A percentile compares a stretch with the other conserved stretches of the same genome.
Conservation (phyloP, 2,888 invertebrate species). For the Amaurobius ferox region DNA sequence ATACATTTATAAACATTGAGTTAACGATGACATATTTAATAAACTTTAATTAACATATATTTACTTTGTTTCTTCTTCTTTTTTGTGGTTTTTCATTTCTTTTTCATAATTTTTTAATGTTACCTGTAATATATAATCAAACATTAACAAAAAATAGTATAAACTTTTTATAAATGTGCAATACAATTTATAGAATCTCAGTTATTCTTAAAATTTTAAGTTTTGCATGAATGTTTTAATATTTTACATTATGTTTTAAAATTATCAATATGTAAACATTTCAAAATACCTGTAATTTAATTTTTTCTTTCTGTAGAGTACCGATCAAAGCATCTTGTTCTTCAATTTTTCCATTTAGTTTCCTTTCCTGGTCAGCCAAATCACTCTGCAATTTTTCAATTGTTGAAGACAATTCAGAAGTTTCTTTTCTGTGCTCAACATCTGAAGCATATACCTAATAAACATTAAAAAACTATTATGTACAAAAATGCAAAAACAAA, state of each 20-base stretch:
- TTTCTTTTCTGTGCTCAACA: slow-evolving; percentile 30
- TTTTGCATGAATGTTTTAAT: no score
- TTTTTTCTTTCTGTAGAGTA: slow-evolving; percentile 78
- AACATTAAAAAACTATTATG: no score
- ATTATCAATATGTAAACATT: background rate
- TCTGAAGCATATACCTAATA: slow-evolving; percentile 49
- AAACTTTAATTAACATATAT: no score
- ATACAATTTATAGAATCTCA: background rate
- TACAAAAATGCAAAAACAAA: no score
- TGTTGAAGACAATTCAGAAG: slow-evolving; percentile 36
- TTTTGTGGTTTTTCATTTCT: slow-evolving; percentile 76
- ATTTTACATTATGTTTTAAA: no score
- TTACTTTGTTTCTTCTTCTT: slow-evolving; percentile 76
- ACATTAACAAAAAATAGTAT: no score
- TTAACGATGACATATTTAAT: no score
- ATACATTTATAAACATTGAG: no score
- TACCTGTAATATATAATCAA: slow-evolving; percentile 74
- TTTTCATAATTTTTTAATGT: slow-evolving; percentile 77
- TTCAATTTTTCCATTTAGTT: slow-evolving; percentile 75
- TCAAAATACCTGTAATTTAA: slow-evolving; percentile 77
- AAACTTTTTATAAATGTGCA: background rate
- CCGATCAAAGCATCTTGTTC: slow-evolving; percentile 76
- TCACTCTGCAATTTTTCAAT: slow-evolving; percentile 72
- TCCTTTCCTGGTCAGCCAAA: slow-evolving; percentile 76
- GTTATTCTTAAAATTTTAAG: no score